phyloP scores from a whole-genome alignment of 2,888 invertebrate genomes.

The Tachystola acroxantha region DNA sequence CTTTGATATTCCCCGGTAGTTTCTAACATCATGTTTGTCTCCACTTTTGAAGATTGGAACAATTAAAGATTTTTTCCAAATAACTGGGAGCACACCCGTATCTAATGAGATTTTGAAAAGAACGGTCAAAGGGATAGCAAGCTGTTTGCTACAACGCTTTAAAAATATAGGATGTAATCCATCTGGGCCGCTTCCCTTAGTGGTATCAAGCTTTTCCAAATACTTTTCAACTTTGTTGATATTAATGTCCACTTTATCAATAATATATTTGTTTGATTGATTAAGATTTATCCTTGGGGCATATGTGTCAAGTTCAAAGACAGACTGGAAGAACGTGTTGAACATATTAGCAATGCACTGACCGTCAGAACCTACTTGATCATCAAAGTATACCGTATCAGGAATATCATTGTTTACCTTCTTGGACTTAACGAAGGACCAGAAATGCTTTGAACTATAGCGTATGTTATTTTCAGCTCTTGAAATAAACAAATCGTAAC shows the following conservation, averaged over 20 bases:
- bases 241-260: too few species aligned
- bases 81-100: too few species aligned
- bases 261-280: too few species aligned
- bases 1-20: constrained; percentile 6
- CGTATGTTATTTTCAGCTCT: constrained; percentile 1
- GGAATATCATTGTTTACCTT: neutral
- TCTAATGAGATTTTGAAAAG: too few species aligned
- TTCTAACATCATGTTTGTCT: neutral
- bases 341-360: too few species aligned
- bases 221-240: neutral
- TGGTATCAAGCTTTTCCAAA: neutral
- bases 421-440: constrained; percentile 3
- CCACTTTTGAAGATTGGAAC: neutral
- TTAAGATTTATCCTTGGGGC: too few species aligned
- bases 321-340: too few species aligned
- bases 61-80: too few species aligned
- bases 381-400: neutral
- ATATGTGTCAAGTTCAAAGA: too few species aligned
- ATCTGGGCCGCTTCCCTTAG: constrained; percentile 5
- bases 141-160: neutral
- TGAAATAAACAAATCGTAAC: neutral
- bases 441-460: neutral
- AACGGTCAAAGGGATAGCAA: too few species aligned
- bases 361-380: neutral
- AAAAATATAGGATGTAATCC: constrained; percentile 3